Evolutionary conservation across 2,888 invertebrate genomes (phyloP), one percentile per base, ranked within the genome.

Genomic region (Trachelus stipa): DNA sequence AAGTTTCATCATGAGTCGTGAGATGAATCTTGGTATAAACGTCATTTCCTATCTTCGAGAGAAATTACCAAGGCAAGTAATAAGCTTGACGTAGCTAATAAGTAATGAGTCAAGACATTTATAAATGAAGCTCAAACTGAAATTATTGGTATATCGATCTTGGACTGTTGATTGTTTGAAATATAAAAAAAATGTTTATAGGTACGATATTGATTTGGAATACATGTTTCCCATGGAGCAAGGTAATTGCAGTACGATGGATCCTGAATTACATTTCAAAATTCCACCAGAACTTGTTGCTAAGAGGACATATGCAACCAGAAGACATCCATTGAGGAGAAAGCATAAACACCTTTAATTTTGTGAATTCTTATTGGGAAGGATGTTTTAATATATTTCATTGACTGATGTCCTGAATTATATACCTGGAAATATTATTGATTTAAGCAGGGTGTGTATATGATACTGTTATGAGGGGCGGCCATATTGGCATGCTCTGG

Each of bases 151-250:
- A 37, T 15, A 68, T 68, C 35, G 33, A 69, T 34, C 69, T 34
- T 56, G 37, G 76, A 37, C 15, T 12, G 34, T 40, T 56, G 12
- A 56, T n/a, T 68, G 30, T 9, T 77, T 79, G 34, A 69, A n/a
- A 75, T 68, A 34, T 73, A 73, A 68, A 69, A 76, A 37, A 40
- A 34, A 15, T 15, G 34, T 77, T 79, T 69, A 74, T 83, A 91
- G 95, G 83, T 97, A 97, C 88, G 96, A 96, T 86, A 96, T 97
- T n/a, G 97, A 97, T 88, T 91, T 97, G 80, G 95, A 96, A 40
- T 97, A 96, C 89, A 95, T 97, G 93, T 97, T 97, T 88, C 93
- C 95, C 23, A 97, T 97, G 91, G 93, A 95, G 56, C 97, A 97
- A 90, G 93, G 93, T 1, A 93, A 95, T 82, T 96, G 96, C 30